Evolutionary conservation across 2,888 invertebrate genomes (phyloP).

Genomic region (Micropterix aruncella): DNA sequence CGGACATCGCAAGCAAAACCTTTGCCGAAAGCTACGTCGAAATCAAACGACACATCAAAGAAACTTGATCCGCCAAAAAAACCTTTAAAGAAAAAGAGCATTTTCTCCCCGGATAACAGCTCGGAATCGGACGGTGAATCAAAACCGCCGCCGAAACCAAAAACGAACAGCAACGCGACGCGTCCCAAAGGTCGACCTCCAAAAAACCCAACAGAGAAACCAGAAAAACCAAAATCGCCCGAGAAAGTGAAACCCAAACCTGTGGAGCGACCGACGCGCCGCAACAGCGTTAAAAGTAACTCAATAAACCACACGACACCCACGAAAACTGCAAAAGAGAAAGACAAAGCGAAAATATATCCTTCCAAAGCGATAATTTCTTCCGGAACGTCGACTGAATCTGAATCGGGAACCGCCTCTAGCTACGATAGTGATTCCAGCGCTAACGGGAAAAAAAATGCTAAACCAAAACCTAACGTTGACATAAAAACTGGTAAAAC

Average conservation of each 20-base stretch:
- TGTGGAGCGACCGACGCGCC: slow-evolving; percentile 17
- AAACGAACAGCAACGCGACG: slow-evolving; percentile 8
- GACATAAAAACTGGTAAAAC: slow-evolving; percentile 24
- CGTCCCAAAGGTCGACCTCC: slow-evolving; percentile 11
- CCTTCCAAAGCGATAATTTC: slow-evolving; percentile 11
- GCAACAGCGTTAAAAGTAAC: slow-evolving; percentile 17
- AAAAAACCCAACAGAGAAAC: slow-evolving; percentile 18
- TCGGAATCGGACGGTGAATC: slow-evolving; percentile 30
- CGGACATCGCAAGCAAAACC: slow-evolving; percentile 19
- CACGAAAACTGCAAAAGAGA: slow-evolving; percentile 5
- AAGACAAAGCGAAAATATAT: slow-evolving; percentile 9
- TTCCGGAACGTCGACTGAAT: slow-evolving; percentile 11
- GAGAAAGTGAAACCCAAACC: slow-evolving; percentile 18
- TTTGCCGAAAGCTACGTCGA: slow-evolving; percentile 14
- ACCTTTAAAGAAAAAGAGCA: slow-evolving; percentile 54
- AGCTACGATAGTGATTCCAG: slow-evolving; percentile 18
- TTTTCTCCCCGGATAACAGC: slow-evolving; percentile 67
- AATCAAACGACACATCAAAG: background rate
- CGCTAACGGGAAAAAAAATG: background rate
- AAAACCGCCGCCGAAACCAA: slow-evolving; percentile 19
- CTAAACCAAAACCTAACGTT: slow-evolving; percentile 4
- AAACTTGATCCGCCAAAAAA: slow-evolving; percentile 9
- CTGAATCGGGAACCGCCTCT: slow-evolving; percentile 18
- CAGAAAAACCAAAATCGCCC: slow-evolving; percentile 15
- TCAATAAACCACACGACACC: background rate